Conservation (phyloP, 2,888 invertebrate species). For the Cristatella mucedo region DNA sequence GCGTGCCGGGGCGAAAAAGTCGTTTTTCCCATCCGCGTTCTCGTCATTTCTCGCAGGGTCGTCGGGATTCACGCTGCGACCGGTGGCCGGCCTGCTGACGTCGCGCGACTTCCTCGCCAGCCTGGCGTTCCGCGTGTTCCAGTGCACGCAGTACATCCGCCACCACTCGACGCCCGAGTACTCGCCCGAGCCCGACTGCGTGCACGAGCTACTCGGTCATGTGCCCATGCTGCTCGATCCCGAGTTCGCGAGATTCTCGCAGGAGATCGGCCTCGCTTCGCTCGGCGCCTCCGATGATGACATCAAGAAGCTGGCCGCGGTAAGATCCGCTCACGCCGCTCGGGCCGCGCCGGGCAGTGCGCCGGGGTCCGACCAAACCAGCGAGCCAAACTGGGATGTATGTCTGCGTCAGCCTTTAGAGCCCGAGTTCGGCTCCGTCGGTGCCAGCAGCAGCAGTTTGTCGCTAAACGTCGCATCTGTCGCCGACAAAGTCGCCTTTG, state of each 20-base stretch:
- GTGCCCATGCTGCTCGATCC: constrained; percentile 89
- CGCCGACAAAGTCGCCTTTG: too few relatives aligned
- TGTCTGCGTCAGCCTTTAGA: too few relatives aligned
- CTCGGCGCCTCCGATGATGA: constrained; percentile 90
- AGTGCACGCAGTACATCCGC: constrained; percentile 97
- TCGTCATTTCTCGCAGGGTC: constrained; percentile 50
- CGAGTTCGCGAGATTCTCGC: constrained; percentile 86
- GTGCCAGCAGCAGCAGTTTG: too few relatives aligned
- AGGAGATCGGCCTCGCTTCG: constrained; percentile 89
- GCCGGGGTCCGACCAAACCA: too few relatives aligned
- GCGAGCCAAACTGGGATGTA: too few relatives aligned
- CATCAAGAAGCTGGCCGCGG: constrained; percentile 86
- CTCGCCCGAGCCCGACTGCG: constrained; percentile 79
- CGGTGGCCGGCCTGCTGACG: constrained; percentile 88
- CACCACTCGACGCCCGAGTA: constrained; percentile 94
- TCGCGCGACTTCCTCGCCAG: constrained; percentile 96
- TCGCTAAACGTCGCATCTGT: too few relatives aligned
- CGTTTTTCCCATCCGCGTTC: neutral
- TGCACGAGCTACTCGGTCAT: constrained; percentile 84
- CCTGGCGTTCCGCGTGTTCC: constrained; percentile 94
- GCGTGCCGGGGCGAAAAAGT: too few relatives aligned
- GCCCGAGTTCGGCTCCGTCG: too few relatives aligned
- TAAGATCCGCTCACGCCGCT: constrained; percentile 41
- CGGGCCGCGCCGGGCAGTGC: too few relatives aligned
- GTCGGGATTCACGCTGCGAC: constrained; percentile 87